These are phyloP conservation scores for Patiria pectinifera DNA, from an alignment of 53 echinoderm and acorn worm species.

Conservation along the genomic window DNA sequence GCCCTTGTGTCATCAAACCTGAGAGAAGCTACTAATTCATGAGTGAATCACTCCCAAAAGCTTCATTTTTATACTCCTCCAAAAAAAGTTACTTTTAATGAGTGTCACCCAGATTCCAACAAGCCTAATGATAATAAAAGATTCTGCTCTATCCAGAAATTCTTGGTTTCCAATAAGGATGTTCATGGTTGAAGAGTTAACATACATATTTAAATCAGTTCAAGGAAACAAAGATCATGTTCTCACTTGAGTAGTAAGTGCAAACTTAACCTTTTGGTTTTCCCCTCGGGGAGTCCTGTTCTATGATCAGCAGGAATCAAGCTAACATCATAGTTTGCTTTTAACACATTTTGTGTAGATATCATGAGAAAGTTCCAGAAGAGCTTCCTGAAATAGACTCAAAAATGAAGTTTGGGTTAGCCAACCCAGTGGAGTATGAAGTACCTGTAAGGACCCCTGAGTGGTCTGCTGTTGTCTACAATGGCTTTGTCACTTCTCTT, in stretches of 20 bases:
- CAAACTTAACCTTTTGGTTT: not conserved
- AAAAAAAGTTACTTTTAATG: too few relatives aligned
- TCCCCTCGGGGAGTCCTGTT: not conserved
- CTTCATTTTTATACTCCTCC: too few relatives aligned
- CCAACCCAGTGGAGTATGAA: conserved; percentile 80
- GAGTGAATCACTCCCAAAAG: too few relatives aligned
- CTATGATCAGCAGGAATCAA: not conserved
- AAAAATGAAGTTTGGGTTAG: conserved; percentile 86
- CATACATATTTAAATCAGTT: too few relatives aligned
- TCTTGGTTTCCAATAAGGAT: too few relatives aligned
- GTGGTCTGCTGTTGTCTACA: conserved; percentile 88
- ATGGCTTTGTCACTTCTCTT: conserved; percentile 74
- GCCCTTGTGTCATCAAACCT: too few relatives aligned
- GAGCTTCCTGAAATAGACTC: conserved; percentile 86
- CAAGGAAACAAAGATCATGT: not conserved
- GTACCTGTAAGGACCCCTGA: conserved; percentile 70
- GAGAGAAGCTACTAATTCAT: too few relatives aligned
- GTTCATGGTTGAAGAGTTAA: too few relatives aligned
- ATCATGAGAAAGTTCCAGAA: conserved; percentile 90
- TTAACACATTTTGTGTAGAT: conserved; percentile 56
- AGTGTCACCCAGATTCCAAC: too few relatives aligned
- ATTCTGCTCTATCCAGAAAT: too few relatives aligned
- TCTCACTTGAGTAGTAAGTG: not conserved
- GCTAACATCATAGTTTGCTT: not conserved
- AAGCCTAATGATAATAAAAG: too few relatives aligned